A percentile compares a stretch with the other conserved stretches of the same genome.
These are phyloP conservation scores for Sebastes matsubarae DNA, from an alignment of 2,797 vertebrate genomes.

Conservation along the genomic window DNA sequence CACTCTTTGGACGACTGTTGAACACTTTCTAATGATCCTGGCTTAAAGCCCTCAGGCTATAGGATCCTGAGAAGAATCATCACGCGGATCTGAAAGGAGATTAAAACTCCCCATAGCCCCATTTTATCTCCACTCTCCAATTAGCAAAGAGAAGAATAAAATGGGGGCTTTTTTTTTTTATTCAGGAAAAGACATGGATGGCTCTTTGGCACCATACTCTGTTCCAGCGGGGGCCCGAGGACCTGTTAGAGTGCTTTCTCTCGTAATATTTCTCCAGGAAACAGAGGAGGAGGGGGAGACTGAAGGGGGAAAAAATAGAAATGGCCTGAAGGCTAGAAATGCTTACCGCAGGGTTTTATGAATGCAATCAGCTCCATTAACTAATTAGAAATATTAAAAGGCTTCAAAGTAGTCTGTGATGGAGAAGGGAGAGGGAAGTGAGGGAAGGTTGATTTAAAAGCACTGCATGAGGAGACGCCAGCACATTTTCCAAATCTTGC, in stretches of 20 bases:
- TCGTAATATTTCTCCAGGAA: conserved; percentile 75
- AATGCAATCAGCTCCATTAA: conserved; percentile 83
- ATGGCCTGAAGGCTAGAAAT: conserved; percentile 68
- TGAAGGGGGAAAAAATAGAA: conserved; percentile 14
- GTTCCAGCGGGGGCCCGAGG: conserved; percentile 55
- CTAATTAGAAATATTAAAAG: conserved; percentile 87
- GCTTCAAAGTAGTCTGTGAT: conserved; percentile 74
- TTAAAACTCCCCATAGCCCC: conserved; percentile 68
- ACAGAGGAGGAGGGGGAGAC: conserved; percentile 40
- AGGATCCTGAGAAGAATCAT: conserved; percentile 57
- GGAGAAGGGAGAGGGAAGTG: conserved; percentile 41
- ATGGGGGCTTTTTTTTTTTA: conserved; percentile 36
- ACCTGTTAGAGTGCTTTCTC: conserved; percentile 76
- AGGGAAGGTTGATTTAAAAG: conserved; percentile 76
- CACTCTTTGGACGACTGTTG: conserved; percentile 46
- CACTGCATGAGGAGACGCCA: conserved; percentile 57
- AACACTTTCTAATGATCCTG: conserved; percentile 69
- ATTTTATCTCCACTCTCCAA: conserved; percentile 70
- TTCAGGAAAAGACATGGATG: conserved; percentile 68
- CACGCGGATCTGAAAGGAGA: conserved; percentile 62
- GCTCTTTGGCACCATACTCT: conserved; percentile 70
- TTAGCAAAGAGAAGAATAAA: conserved; percentile 69
- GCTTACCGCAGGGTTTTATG: conserved; percentile 81
- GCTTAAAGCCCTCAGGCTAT: conserved; percentile 50
- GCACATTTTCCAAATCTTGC: conserved; percentile 69